Percentiles rank a stretch among this genome's conserved stretches.
Conservation (phyloP, 2,113 vertebrate species). For the Cephalopholis sonnerati region DNA sequence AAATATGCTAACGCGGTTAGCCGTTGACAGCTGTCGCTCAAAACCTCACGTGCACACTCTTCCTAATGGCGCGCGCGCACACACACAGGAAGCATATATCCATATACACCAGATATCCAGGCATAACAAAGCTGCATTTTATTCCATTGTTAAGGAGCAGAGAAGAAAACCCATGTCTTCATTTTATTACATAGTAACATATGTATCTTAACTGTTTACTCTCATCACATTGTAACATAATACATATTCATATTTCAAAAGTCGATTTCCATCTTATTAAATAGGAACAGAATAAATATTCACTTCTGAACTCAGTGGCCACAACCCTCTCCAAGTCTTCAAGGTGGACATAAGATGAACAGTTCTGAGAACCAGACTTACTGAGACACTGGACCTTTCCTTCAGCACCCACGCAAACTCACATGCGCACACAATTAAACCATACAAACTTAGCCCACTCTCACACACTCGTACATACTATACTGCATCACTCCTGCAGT, state of each 20-base stretch:
- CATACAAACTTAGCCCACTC: conserved; percentile 39
- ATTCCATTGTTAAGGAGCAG: conserved; percentile 74
- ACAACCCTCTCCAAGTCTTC: conserved; percentile 47
- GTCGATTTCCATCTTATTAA: conserved; percentile 78
- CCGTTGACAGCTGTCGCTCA: neutral
- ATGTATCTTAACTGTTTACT: conserved; percentile 74
- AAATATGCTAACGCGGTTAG: too few species aligned
- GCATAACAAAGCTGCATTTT: conserved; percentile 75
- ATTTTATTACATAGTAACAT: conserved; percentile 82
- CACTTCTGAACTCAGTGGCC: conserved; percentile 72
- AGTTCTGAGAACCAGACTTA: conserved; percentile 63
- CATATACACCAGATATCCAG: conserved; percentile 30
- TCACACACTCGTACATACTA: conserved; percentile 40
- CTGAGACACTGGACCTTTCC: conserved; percentile 38
- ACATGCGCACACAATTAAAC: conserved; percentile 25
- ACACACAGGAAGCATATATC: neutral
- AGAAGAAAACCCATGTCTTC: conserved; percentile 77
- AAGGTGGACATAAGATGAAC: conserved; percentile 52
- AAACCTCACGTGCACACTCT: neutral
- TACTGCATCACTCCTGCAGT: conserved; percentile 57
- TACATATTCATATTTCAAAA: conserved; percentile 80
- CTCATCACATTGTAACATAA: conserved; percentile 84
- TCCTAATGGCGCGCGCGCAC: neutral
- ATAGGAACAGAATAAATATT: conserved; percentile 84
- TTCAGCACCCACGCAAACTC: conserved; percentile 43